Percentiles rank a stretch among this genome's conserved stretches.
phyloP scores from a whole-genome alignment of 2,888 invertebrate species.

The Acrobasis consociella region DNA sequence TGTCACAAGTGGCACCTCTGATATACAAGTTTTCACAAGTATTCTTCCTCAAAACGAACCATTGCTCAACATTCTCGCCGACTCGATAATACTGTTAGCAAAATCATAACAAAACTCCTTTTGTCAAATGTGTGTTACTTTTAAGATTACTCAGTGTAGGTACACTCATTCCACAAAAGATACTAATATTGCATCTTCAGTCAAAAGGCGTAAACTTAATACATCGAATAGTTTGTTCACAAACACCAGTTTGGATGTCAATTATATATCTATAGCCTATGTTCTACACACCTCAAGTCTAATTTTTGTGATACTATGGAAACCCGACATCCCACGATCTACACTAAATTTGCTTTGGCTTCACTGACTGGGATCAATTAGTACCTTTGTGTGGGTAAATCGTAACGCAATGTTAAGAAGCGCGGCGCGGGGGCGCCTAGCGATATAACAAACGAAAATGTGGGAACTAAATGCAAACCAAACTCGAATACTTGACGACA shows the following conservation, averaged over 20 bases:
- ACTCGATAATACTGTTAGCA: slow-evolving; percentile 67
- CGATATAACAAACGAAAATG: slow-evolving; percentile 5
- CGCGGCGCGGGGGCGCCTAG: too few relatives aligned
- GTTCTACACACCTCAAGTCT: slow-evolving; percentile 29
- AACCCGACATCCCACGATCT: slow-evolving; percentile 33
- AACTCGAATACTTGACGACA: slow-evolving; percentile 24
- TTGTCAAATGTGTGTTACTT: slow-evolving; percentile 42
- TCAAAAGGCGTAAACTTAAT: slow-evolving; percentile 22
- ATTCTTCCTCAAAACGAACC: slow-evolving; percentile 27
- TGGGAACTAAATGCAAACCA: slow-evolving; percentile 45
- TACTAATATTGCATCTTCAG: slow-evolving; percentile 26
- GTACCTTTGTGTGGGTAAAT: slow-evolving; percentile 31
- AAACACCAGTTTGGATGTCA: slow-evolving; percentile 34
- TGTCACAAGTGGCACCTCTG: slow-evolving; percentile 3
- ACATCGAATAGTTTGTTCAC: slow-evolving; percentile 27
- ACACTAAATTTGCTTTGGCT: slow-evolving; percentile 52
- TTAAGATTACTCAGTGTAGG: slow-evolving; percentile 33
- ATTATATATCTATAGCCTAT: slow-evolving; percentile 28
- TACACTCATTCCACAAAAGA: slow-evolving; percentile 35
- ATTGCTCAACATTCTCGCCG: slow-evolving; percentile 38
- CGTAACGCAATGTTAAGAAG: background rate
- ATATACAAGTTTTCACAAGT: slow-evolving; percentile 22
- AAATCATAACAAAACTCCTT: slow-evolving; percentile 50
- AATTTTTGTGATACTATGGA: slow-evolving; percentile 29
- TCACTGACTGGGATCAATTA: slow-evolving; percentile 50